These are phyloP conservation scores for Antechinus flavipes DNA, from an alignment of 2,113 vertebrate species.

Conservation along the genomic window DNA sequence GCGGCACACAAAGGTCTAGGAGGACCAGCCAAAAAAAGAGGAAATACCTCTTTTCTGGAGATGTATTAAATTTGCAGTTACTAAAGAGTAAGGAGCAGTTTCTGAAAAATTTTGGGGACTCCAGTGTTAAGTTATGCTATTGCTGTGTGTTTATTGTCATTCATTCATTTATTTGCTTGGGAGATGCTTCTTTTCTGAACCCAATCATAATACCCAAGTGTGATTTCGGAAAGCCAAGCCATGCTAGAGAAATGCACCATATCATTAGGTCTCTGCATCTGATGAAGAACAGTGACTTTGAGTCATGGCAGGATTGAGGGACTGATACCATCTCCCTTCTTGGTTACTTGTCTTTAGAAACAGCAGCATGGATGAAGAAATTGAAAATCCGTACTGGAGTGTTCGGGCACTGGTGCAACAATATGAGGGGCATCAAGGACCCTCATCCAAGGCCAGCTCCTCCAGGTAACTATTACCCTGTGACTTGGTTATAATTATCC, in stretches of 20 bases:
- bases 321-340: conserved; percentile 34
- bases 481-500: neutral
- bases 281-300: neutral
- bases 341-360: conserved; percentile 73
- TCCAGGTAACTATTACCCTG: conserved; percentile 84
- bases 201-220: neutral
- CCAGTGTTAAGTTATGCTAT: conserved; percentile 41
- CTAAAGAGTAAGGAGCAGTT: conserved; percentile 24
- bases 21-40: neutral
- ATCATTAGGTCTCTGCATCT: neutral
- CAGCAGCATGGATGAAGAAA: conserved; percentile 89
- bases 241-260: neutral
- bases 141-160: conserved; percentile 20
- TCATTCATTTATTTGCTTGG: conserved; percentile 5
- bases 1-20: neutral
- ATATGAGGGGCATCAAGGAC: conserved; percentile 90
- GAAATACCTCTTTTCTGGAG: neutral
- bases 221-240: conserved; percentile 1
- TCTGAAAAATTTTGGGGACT: conserved; percentile 2
- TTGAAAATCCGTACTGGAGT: conserved; percentile 90
- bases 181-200: conserved; percentile 6
- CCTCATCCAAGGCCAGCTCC: conserved; percentile 75
- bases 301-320: neutral
- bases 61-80: conserved; percentile 28
- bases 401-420: conserved; percentile 96